phyloP scores from a whole-genome alignment of 2,113 vertebrate species.

The Silurus glanis region DNA sequence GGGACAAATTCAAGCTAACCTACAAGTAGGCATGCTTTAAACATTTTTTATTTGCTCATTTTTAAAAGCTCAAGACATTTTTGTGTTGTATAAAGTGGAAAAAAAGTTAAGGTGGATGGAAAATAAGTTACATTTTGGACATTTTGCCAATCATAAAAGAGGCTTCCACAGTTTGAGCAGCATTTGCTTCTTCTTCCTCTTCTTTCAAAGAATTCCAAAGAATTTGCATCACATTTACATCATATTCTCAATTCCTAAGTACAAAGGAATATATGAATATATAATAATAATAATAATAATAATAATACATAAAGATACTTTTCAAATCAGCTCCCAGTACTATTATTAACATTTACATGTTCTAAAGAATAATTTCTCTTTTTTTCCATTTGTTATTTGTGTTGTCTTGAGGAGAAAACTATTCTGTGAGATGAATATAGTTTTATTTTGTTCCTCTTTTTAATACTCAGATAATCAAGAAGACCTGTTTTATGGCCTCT shows the following conservation, averaged over 20 bases:
- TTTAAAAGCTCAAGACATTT: neutral
- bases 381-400: neutral
- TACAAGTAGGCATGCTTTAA: constrained; percentile 81
- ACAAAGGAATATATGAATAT: too few species aligned
- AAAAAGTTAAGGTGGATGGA: neutral
- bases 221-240: neutral
- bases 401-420: neutral
- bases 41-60: neutral
- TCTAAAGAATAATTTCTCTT: neutral
- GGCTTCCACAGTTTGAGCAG: neutral
- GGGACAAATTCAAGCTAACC: constrained; percentile 95
- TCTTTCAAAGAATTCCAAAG: too few species aligned
- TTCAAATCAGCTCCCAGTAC: neutral
- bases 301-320: neutral
- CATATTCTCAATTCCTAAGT: neutral
- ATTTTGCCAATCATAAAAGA: neutral
- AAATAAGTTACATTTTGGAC: neutral
- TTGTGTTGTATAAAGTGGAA: too few species aligned
- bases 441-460: neutral
- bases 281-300: too few species aligned
- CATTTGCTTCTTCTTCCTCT: neutral
- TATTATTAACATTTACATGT: neutral
- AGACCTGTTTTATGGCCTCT: neutral
- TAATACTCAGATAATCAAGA: neutral
- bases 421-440: neutral